Percentiles rank a stretch among this genome's conserved stretches.
Conservation (phyloP, 2,113 vertebrate genomes). For the Tetrao urogallus region DNA sequence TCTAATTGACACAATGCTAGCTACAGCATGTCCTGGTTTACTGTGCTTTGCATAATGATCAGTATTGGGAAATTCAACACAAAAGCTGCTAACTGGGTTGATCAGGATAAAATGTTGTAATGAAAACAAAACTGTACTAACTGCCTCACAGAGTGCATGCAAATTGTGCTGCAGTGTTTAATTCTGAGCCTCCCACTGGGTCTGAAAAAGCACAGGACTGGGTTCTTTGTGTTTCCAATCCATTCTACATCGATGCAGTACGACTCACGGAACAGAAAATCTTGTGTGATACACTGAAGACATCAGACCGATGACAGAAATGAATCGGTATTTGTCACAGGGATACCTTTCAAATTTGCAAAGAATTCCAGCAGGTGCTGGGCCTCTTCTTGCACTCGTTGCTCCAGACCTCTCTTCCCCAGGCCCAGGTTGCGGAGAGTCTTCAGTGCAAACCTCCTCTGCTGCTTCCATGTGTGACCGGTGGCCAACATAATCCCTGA, state of each 20-base stretch:
- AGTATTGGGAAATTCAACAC: neutral
- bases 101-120: neutral
- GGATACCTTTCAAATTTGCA: conserved; percentile 53
- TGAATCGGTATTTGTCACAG: neutral
- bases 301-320: neutral
- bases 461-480: conserved; percentile 71
- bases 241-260: neutral
- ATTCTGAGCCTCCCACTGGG: neutral
- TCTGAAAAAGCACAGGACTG: neutral
- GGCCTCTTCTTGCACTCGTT: conserved; percentile 65
- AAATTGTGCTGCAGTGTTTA: neutral
- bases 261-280: neutral
- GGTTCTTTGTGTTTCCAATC: neutral
- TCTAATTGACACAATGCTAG: neutral
- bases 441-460: conserved; percentile 70
- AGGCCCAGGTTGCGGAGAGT: conserved; percentile 64
- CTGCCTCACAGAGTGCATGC: neutral
- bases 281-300: neutral
- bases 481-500: conserved; percentile 75
- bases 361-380: conserved; percentile 60
- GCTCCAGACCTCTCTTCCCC: conserved; percentile 66
- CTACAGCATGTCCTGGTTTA: neutral
- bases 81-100: neutral
- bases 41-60: neutral
- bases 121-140: neutral